Conservation (phyloP, 2,888 invertebrate species). For the Cosmia pyralina region DNA sequence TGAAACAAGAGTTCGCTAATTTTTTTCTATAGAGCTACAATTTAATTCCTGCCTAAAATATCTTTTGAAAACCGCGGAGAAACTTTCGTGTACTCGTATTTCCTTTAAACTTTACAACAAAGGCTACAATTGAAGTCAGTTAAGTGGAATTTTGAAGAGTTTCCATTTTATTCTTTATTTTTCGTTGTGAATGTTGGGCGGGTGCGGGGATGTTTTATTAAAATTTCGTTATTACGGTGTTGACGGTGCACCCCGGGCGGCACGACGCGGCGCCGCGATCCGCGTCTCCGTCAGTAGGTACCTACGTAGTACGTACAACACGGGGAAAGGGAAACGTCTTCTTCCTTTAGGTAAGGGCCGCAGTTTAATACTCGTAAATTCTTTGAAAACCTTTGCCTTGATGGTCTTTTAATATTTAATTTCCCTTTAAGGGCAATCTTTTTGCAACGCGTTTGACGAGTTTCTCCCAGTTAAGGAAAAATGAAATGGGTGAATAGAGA, state of each 20-base stretch:
- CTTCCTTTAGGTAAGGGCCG: conserved; percentile 76
- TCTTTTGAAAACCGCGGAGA: conserved; percentile 61
- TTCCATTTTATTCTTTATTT: conserved; percentile 75
- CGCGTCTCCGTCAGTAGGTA: conserved; percentile 49
- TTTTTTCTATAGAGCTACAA: conserved; percentile 62
- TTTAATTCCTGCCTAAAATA: conserved; percentile 62
- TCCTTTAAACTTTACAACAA: conserved; percentile 74
- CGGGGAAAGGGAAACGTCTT: conserved; percentile 73
- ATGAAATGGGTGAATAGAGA: conserved; percentile 61
- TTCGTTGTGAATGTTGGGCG: conserved; percentile 70
- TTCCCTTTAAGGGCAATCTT: conserved; percentile 80
- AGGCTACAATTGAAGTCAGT: conserved; percentile 75
- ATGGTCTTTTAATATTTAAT: conserved; percentile 88
- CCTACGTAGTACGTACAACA: conserved; percentile 52
- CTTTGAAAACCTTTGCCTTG: conserved; percentile 81
- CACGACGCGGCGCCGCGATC: conserved; percentile 50
- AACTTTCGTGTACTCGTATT: conserved; percentile 68
- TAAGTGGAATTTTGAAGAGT: conserved; percentile 74
- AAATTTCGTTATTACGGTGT: conserved; percentile 84
- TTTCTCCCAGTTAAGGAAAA: conserved; percentile 70
- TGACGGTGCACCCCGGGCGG: conserved; percentile 70
- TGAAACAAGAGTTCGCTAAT: conserved; percentile 66
- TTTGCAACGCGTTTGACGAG: conserved; percentile 71
- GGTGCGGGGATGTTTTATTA: conserved; percentile 81
- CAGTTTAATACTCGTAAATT: conserved; percentile 84